These are phyloP conservation scores for Campoletis raptor DNA, from an alignment of 2,888 invertebrate genomes.

Conservation along the genomic window DNA sequence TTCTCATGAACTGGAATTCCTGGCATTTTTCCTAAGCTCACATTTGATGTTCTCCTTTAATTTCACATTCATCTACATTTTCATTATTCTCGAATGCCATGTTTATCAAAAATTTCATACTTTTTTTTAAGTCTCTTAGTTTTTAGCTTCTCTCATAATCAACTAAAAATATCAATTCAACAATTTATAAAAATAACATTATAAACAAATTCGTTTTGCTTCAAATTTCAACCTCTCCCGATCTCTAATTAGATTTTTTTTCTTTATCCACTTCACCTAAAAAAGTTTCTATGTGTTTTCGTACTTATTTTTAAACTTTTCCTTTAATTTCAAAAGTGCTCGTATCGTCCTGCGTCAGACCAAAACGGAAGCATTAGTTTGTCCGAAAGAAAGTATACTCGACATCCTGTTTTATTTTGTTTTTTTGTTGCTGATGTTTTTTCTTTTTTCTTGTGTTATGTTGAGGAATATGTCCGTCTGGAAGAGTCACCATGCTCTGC, in stretches of 20 bases:
- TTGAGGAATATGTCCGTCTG: constrained; percentile 44
- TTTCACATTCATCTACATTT: neutral
- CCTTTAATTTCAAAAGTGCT: constrained; percentile 25
- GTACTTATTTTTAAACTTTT: neutral
- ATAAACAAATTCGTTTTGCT: neutral
- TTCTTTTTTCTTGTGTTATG: constrained; percentile 14
- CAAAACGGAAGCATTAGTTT: constrained; percentile 28
- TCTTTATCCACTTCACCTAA: neutral
- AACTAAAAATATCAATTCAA: neutral
- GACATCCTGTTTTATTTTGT: constrained; percentile 19
- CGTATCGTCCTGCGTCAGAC: neutral
- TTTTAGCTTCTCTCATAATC: neutral
- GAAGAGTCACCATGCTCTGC: constrained; percentile 53
- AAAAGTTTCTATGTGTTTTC: neutral
- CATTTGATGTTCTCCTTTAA: constrained; percentile 5
- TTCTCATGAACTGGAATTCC: neutral
- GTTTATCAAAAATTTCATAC: neutral
- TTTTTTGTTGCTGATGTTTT: too few relatives aligned
- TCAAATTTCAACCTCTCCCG: neutral
- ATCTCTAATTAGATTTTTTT: neutral
- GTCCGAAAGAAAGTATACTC: constrained; percentile 41
- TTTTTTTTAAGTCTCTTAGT: neutral
- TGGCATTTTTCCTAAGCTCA: neutral
- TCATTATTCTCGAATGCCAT: neutral
- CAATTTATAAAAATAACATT: neutral